Conservation (phyloP, 64 coral and sea anemone species). For the Anthopleura sola region DNA sequence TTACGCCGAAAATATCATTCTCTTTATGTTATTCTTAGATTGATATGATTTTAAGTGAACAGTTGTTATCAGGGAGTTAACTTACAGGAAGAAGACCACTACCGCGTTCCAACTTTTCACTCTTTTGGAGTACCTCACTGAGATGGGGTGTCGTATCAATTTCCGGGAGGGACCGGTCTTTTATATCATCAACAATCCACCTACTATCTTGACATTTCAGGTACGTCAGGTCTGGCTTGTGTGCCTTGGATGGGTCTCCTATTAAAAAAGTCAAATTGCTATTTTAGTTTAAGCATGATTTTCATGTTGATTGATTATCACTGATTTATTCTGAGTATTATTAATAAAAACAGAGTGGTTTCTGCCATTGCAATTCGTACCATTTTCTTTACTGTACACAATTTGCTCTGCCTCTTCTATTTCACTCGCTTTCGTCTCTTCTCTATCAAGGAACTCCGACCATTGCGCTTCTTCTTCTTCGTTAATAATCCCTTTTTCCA, state of each 20-base stretch:
- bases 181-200: neutral
- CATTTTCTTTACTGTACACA: too few relatives aligned
- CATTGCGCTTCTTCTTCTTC: constrained; percentile 16
- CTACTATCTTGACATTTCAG: neutral
- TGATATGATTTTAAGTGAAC: too few relatives aligned
- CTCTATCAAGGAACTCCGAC: constrained; percentile 15
- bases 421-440: neutral
- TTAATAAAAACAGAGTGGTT: too few relatives aligned
- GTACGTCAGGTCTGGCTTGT: neutral
- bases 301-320: too few relatives aligned
- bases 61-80: neutral
- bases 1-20: too few relatives aligned
- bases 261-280: neutral
- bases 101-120: neutral
- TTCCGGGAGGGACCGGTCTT: neutral
- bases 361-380: too few relatives aligned
- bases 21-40: too few relatives aligned
- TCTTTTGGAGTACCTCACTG: neutral
- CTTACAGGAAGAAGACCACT: neutral
- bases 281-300: neutral
- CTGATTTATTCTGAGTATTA: too few relatives aligned
- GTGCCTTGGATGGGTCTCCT: neutral
- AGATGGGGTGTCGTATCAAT: too few relatives aligned
- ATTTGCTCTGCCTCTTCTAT: too few relatives aligned
- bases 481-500: constrained; percentile 3